A percentile compares a stretch with the other conserved stretches of the same genome.
These are phyloP conservation scores for Tragelaphus strepsiceros DNA, from an alignment of 2,113 vertebrate species.

Conservation along the genomic window DNA sequence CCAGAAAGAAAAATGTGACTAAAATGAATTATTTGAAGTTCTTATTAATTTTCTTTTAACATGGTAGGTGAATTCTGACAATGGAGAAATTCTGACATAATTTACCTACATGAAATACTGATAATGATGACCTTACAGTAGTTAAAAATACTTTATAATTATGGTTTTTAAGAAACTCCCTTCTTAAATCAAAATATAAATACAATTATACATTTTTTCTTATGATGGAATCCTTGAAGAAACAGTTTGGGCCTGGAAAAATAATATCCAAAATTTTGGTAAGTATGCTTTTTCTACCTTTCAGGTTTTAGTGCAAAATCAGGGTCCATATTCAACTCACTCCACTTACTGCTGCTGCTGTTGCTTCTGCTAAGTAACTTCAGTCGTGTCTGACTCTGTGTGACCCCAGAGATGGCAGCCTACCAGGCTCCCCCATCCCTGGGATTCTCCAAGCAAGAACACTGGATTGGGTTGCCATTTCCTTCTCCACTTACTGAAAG, in stretches of 20 bases:
- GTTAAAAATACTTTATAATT: background rate
- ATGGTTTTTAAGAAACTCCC: background rate
- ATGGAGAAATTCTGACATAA: background rate
- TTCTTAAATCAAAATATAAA: background rate
- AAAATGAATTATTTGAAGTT: background rate
- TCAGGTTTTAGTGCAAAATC: background rate
- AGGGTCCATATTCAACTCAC: background rate
- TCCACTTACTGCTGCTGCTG: background rate
- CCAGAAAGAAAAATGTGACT: background rate
- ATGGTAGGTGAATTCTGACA: background rate
- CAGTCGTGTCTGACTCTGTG: too few relatives aligned
- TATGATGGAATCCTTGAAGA: background rate
- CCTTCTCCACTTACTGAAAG: too few relatives aligned
- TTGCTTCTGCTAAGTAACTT: too few relatives aligned
- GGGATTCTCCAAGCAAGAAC: too few relatives aligned
- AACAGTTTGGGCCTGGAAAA: background rate
- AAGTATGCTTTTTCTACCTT: background rate
- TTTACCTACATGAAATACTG: background rate
- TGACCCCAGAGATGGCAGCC: accelerated
- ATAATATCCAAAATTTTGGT: background rate
- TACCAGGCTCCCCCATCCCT: too few relatives aligned
- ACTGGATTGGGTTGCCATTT: too few relatives aligned
- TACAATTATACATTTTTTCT: background rate
- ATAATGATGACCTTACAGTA: background rate
- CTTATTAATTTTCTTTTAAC: background rate